Evolutionary conservation across 2,797 vertebrate species (phyloP).

Genomic region (Malurus splendens): DNA sequence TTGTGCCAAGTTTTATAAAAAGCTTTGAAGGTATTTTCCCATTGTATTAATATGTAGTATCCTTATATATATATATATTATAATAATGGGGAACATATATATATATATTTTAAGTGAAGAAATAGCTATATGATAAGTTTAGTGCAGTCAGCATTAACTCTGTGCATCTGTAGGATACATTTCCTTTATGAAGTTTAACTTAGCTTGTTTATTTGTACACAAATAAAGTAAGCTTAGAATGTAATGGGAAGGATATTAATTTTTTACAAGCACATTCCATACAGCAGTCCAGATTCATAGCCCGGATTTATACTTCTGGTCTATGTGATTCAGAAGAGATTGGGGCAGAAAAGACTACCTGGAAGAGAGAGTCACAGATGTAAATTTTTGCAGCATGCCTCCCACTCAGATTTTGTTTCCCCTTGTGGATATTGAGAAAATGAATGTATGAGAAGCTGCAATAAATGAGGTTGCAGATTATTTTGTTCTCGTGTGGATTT

Average conservation of each 20-base stretch:
- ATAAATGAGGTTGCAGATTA: neutral
- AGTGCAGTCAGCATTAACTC: neutral
- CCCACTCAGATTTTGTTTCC: neutral
- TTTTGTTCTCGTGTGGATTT: neutral
- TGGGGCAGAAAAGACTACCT: neutral
- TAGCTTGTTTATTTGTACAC: neutral
- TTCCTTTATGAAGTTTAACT: slow-evolving; percentile 20
- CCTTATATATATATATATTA: neutral
- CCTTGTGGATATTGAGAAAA: neutral
- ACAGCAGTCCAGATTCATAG: neutral
- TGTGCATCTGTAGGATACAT: slow-evolving; percentile 13
- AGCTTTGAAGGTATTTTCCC: slow-evolving; percentile 49
- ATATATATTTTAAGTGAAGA: slow-evolving; percentile 24
- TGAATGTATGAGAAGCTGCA: neutral
- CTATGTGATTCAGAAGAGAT: neutral
- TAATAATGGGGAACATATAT: neutral
- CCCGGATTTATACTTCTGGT: neutral
- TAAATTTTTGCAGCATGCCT: neutral
- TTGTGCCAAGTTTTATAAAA: slow-evolving; percentile 47
- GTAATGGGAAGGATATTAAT: neutral
- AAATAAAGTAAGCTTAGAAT: slow-evolving; percentile 31
- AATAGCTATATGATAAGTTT: neutral
- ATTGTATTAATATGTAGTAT: slow-evolving; percentile 48
- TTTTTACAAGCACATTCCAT: neutral
- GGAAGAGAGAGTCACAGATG: neutral